Base-by-base conservation (phyloP, 2,113 vertebrate species). In the Xyliphius kryptos region DNA sequence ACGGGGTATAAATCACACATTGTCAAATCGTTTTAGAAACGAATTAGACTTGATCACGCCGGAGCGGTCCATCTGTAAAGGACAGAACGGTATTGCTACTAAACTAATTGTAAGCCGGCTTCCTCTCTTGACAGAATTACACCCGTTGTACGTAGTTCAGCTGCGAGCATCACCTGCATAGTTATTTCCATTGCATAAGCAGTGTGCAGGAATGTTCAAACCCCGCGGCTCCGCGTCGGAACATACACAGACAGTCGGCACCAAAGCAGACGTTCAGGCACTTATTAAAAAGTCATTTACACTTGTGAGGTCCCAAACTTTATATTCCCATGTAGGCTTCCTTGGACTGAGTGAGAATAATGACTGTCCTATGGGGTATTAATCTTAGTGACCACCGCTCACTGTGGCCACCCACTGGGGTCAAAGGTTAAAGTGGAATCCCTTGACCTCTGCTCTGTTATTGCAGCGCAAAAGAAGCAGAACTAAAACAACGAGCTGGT, bases 361-460 rank as follows among this genome's bases (percentile, higher is more conserved):
- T 78, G 71, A 77, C 36, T 68, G 70, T 67, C 73, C 80, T 53
- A 14, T 58, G 70, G 77, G 75, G 75, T 85, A 89, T 89, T 88
- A 91, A 90, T 89, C 82, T 87, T 80, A 76, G 74, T 85, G 78
- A 80, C 77, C 74, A 80, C 83, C 78, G 70, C 76, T 75, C 79
- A 78, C 76, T 84, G 74, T 83, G 73, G 73, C 84, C 82, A 86
- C 80, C 80, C 77, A 53, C 67, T 32, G 16, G 76, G 83, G 86
- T 86, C 83, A 91, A 79, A 78, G 87, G 77, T 77, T 82, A 83
- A 80, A 85, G 76, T 76, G 74, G 76, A 86, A 81, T 90, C 80
- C 82, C 81, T 76, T 89, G 84, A 92, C 87, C 85, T 84, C 15
- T 63, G 80, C 70, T 84, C 85, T 87, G 80, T 83, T 81, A 85